Base-by-base conservation (phyloP, 2,113 vertebrate genomes). In the Lonchura striata region DNA sequence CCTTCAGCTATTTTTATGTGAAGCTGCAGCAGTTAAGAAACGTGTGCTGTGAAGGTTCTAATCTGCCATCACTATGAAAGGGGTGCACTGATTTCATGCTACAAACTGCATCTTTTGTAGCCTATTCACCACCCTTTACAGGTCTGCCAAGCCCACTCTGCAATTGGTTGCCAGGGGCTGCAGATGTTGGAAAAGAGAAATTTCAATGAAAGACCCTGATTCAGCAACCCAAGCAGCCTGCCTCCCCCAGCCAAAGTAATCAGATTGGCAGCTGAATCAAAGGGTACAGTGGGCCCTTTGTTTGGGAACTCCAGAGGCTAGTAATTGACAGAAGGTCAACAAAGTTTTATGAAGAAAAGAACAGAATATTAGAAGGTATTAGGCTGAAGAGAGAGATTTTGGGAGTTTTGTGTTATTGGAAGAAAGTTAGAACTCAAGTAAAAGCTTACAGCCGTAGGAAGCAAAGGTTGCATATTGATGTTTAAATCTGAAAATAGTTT, bases 171-270 rank as follows among this genome's bases (percentile, higher is more conserved):
- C 97, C 96, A 97, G 95, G 97, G 84, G 69, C 92, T 96, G 83
- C 90, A 95, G 96, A 95, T 94, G 92, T 95, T 97, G 95, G 96
- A 94, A 97, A 95, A 85, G 83, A 95, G 96, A 94, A 96, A 96
- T 97, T 92, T 96, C 96, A 89, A 82, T 98, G 97, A 98, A 98
- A 98, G 97, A 90, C 92, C 80, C 92, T 94, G 96, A 98, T 98
- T 98, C 98, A 98, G 97, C 92, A 96, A 77, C 69, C 61, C 65
- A 86, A 97, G 95, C 90, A 95, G 94, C 83, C 79, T 88, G 92
- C 93, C 92, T 94, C 82, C 93, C 88, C 88, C 90, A 97, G 97
- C 97, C 97, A 98, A 98, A 97, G 97, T 97, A 98, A 98, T 98
- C 97, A 97, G 97, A 98, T 98, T 97, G 96, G 97, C 97, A 97